Conservation (phyloP, 1,140 invertebrate genomes). For the Sinella curviseta region DNA sequence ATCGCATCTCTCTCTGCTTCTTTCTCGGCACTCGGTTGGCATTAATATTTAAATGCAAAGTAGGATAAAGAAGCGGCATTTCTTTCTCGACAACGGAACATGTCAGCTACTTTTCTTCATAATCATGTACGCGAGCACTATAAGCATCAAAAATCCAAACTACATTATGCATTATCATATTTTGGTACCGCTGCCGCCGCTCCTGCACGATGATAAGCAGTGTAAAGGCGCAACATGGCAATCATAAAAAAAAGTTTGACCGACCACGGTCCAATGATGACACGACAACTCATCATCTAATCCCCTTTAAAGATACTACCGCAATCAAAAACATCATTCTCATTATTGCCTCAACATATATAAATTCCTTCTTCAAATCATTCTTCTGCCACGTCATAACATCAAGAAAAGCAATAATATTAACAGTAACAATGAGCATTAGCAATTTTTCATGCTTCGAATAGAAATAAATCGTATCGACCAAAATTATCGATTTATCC, state of each 20-base stretch:
- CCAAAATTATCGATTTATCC: too few species aligned
- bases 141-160: neutral
- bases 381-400: too few species aligned
- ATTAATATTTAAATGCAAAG: neutral
- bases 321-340: slow-evolving; percentile 2
- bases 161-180: neutral
- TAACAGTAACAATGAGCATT: too few species aligned
- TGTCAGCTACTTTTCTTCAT: slow-evolving; percentile 11
- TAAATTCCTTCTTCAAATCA: too few species aligned
- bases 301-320: neutral
- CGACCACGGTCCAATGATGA: neutral
- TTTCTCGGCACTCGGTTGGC: neutral
- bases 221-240: too few species aligned
- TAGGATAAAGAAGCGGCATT: neutral
- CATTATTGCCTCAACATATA: neutral
- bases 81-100: neutral
- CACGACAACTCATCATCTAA: slow-evolving; percentile 9
- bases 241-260: slow-evolving; percentile 2
- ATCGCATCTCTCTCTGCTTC: too few species aligned
- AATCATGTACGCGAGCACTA: neutral
- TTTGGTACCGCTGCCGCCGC: too few species aligned
- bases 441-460: too few species aligned
- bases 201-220: too few species aligned
- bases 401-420: too few species aligned
- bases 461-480: too few species aligned